phyloP scores from a whole-genome alignment of 92 coral and sea anemone species.

The Diadumene lineata region DNA sequence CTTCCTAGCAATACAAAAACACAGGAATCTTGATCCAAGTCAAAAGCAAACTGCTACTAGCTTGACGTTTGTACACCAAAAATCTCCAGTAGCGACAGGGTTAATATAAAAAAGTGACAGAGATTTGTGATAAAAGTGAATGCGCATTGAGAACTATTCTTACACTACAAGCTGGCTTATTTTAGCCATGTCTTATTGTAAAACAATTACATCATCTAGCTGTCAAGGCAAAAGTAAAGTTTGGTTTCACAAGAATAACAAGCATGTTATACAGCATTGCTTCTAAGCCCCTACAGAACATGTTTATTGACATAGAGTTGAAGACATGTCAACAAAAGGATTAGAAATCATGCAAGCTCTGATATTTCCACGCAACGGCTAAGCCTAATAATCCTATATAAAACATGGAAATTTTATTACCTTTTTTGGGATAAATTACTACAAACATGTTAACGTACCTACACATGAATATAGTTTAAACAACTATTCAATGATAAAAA shows the following conservation, averaged over 20 bases:
- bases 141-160: no score
- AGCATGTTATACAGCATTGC: background rate
- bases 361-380: conserved; percentile 11
- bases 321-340: conserved; percentile 2
- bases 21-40: no score
- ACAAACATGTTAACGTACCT: background rate
- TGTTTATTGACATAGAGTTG: background rate
- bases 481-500: no score
- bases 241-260: conserved; percentile 1
- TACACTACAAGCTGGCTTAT: no score
- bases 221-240: conserved; percentile 8
- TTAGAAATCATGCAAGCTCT: conserved; percentile 5
- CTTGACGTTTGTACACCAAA: no score
- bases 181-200: background rate
- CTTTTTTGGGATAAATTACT: background rate
- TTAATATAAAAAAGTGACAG: no score
- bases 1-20: no score
- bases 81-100: no score
- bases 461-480: background rate
- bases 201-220: background rate
- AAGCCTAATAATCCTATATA: conserved; percentile 17
- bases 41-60: no score
- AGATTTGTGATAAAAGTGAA: no score
- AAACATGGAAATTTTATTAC: background rate
- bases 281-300: background rate